Base-by-base conservation (phyloP, 92 coral and sea anemone genomes). In the Anthopleura xanthogrammica region DNA sequence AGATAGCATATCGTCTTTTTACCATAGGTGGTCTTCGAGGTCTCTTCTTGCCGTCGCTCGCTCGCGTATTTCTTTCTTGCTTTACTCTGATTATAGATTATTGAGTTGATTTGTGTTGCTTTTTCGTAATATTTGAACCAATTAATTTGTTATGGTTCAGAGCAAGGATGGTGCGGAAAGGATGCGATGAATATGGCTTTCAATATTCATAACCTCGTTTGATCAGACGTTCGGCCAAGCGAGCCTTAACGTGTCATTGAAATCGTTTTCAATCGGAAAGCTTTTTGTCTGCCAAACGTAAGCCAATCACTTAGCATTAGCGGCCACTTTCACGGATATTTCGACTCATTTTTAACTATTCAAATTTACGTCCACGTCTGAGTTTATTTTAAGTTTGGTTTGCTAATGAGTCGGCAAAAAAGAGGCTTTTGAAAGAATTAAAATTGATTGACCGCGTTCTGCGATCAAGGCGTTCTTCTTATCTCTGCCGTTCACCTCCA, bases 401-500 rank as follows among this genome's bases (percentile, higher is more conserved):
- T 20, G 72, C 80, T 83, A 73, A 75, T 83, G 86, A 83, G 29
- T 75, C 50, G 29, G 12, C 78, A 41, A 36, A 74, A 81, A 83
- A 39, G 74, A 75, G 72, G 54, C 24, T 40, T 75, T 83, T 71
- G 23, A 52, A 19, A 56, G 52, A 22, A 73, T 83, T 24, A 48
- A 60, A 55, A 52, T 83, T 75, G 75, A 73, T 75, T 58, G 86
- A 83, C 73, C 84, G 74, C 84, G 73, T 52, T 62, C 41, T 19
- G 64, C 77, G 50, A 81, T 77, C 84, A 81, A 75, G 70, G 77
- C 74, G 52, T 43, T 52, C 58, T 52, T 57, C 86, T 83, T 83
- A 83, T 83, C 86, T 83, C 73, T 65, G 58, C 36, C 50, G 72
- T 52, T 12, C 80, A 78, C 84, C 84, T 52, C 83, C 83, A 85